Evolutionary conservation across 2,113 vertebrate species (phyloP), one percentile per base, ranked within the genome.

Genomic region (Thunnus thynnus): DNA sequence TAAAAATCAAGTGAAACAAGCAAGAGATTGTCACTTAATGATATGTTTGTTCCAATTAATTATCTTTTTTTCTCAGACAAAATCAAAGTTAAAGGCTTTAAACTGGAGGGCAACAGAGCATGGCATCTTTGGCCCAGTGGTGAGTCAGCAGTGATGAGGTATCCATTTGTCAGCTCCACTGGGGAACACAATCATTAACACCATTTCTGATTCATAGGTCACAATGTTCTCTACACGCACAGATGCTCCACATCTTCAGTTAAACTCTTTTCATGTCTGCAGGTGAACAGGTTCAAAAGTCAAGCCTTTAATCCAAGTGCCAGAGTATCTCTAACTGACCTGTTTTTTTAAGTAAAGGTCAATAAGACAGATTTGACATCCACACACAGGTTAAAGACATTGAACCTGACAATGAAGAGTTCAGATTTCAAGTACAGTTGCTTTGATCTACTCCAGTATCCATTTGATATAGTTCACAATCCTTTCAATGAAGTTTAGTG

Each of bases 91-190:
- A 48, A 30, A 84, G 18, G 58, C 55, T 48, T 78, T 27, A 46
- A 65, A 83, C 13, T 55, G 67, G 51, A 63, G 56, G 36, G 20
- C 36, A 78, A 61, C 58, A 77, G 25, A 74, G 82, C 11, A 14
- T 51, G 75, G 56, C 73, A 80, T 85, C 66, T 63, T 76, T 82
- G 57, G 64, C 60, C 79, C 60, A 52, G 52, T 78, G 82, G 72
- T 94, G 89, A 91, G 76, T 92, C 91, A 91, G 89, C 89, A 88
- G 68, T 72, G 73, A 86, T 80, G 88, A 91, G 75, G 73, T 73
- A 77, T 84, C 78, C 73, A 71, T 86, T 86, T 70, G 67, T 87
- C 82, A 85, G 70, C 66, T 66, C 32, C 60, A 69, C 63, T 60
- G 32, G 61, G 65, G 62, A 89, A 69, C 65, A 75, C 62, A 68